A percentile compares a stretch with the other conserved stretches of the same genome.
Conservation (phyloP, 2,113 vertebrate genomes). For the Morphnarchus princeps region DNA sequence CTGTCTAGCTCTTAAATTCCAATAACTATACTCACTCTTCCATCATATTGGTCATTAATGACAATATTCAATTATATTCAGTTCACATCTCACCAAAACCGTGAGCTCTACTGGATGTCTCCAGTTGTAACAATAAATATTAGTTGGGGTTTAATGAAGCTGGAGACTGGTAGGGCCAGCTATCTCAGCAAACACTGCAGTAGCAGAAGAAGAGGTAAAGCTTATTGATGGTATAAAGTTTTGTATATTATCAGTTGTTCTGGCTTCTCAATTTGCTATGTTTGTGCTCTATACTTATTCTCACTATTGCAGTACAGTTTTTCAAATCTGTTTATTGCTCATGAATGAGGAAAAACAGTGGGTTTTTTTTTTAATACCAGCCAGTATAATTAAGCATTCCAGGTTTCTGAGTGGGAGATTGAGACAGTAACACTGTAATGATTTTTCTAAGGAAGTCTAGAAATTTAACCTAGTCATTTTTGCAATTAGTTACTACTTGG, state of each 20-base stretch:
- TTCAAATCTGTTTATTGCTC: not conserved
- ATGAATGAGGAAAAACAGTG: not conserved
- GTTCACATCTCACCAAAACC: not conserved
- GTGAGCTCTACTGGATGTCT: not conserved
- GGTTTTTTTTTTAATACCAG: not conserved
- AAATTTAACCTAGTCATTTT: not conserved
- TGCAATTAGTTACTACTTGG: not conserved
- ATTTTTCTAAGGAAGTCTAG: not conserved
- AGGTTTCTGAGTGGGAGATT: not conserved
- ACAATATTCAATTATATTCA: not conserved
- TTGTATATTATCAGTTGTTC: not conserved
- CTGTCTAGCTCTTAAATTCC: not conserved
- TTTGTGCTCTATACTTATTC: not conserved
- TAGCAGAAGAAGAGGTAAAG: not conserved
- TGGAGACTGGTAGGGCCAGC: not conserved
- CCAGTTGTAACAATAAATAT: not conserved
- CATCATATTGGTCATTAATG: not conserved
- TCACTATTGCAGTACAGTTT: not conserved
- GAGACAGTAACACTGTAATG: not conserved
- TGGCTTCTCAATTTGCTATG: not conserved
- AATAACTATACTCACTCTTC: not conserved
- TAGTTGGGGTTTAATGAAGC: not conserved
- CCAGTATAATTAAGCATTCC: not conserved
- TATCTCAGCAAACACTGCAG: not conserved
- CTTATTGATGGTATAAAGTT: rapidly evolving